Percentiles rank a stretch among this genome's conserved stretches.
Evolutionary conservation across 1,140 invertebrate genomes (phyloP).

Genomic region (Maconellicoccus hirsutus): DNA sequence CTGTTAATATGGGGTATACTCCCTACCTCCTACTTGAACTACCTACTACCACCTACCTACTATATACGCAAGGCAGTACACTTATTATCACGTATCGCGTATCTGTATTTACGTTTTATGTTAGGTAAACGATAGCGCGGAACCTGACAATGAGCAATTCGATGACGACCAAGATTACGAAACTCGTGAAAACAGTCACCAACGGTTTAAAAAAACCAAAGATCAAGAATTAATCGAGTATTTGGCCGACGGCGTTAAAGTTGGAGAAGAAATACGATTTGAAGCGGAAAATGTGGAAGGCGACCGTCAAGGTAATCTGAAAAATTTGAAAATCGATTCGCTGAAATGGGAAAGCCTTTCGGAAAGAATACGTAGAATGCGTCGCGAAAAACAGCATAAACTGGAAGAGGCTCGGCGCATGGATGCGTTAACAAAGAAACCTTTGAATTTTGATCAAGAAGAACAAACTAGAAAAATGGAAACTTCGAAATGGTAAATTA

Average conservation of each 20-base stretch:
- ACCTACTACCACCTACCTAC: too few relatives aligned
- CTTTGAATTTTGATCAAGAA: slow-evolving; percentile 71
- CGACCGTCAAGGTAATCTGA: slow-evolving; percentile 42
- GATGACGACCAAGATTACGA: slow-evolving; percentile 34
- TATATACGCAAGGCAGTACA: too few relatives aligned
- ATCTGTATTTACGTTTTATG: background rate
- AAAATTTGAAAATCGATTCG: slow-evolving; percentile 45
- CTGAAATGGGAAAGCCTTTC: slow-evolving; percentile 62
- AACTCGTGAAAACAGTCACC: slow-evolving; percentile 42
- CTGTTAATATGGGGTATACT: too few relatives aligned
- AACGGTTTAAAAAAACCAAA: slow-evolving; percentile 40
- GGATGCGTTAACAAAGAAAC: slow-evolving; percentile 64
- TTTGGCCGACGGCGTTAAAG: slow-evolving; percentile 55
- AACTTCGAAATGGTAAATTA: background rate
- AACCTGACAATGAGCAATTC: slow-evolving; percentile 46
- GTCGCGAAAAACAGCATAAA: slow-evolving; percentile 31
- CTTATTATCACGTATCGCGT: background rate
- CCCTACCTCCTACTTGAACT: too few relatives aligned
- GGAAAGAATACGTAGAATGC: slow-evolving; percentile 52
- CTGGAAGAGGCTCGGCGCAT: slow-evolving; percentile 45
- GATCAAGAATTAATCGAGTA: slow-evolving; percentile 65
- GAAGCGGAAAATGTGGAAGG: slow-evolving; percentile 64
- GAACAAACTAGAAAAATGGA: slow-evolving; percentile 66
- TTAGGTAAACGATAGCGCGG: slow-evolving; percentile 59
- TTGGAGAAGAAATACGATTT: slow-evolving; percentile 62